Base-by-base conservation (phyloP, 2,797 vertebrate species). In the Pipistrellus nathusii region DNA sequence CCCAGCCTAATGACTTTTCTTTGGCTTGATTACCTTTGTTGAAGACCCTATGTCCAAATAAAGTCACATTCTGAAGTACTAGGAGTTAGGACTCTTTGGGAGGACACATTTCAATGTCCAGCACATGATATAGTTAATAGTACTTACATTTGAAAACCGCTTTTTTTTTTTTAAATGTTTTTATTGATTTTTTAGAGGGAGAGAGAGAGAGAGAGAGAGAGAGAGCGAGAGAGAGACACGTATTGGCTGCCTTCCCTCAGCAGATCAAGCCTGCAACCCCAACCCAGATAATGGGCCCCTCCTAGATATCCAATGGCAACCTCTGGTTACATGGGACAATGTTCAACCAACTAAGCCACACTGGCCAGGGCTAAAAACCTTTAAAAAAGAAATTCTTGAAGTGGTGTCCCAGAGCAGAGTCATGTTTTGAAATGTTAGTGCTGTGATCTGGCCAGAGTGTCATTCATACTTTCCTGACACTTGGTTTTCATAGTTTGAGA, bases 21-120 rank as follows among this genome's bases (percentile, higher is more conserved):
- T 88, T 75, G 57, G 57, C 69, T 76, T 88, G 38, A 84, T 83
- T 23, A 46, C 44, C 59, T 94, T 91, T 89, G 23, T 76, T 76
- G 38, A 84, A 73, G 53, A 20, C 1, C 10, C 20, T 84, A 5
- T 77, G 27, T 89, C 64, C 62, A 94, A 87, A 68, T 73, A 69
- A 81, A 55, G 18, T 59, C n/a, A 18, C 11, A 27, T 94, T 89
- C 35, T 68, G 64, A 81, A 15, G 30, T 46, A 6, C 6, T 35
- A 30, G 15, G 18, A 1, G 3, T 64, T 75, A 82, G 46, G 55
- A 64, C 10, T 95, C 66, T 66, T 83, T 25, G 21, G n/a, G 41
- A 71, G 11, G 17, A 81, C 57, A 53, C 2, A n/a, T 8, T 66
- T 84, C 21, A 62, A 20, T 32, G 17, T 23, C 38, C 4, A 30